Percentiles rank a stretch among this genome's conserved stretches.
These are phyloP conservation scores for Rhopilema esculentum DNA, from an alignment of 30 jellyfish, hydroid and myxozoan genomes.

Conservation along the genomic window DNA sequence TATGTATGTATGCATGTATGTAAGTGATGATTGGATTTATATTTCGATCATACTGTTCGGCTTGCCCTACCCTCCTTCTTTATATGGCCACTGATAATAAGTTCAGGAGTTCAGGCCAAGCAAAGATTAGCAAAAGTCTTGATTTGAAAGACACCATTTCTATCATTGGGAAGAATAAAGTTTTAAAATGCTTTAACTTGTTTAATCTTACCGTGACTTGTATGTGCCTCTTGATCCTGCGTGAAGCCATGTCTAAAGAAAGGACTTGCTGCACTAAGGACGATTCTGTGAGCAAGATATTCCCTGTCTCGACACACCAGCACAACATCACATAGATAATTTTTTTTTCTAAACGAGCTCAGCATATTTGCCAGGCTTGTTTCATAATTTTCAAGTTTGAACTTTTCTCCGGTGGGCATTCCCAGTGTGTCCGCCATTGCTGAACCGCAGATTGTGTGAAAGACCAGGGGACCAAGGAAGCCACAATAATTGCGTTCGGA, in stretches of 20 bases:
- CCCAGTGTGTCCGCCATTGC: conserved; percentile 78
- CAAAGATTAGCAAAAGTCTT: no score
- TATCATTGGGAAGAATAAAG: neutral
- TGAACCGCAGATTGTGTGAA: neutral
- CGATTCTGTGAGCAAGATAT: conserved; percentile 89
- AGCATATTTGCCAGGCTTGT: conserved; percentile 76
- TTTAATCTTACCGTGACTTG: conserved; percentile 68
- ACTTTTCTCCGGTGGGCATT: conserved; percentile 72
- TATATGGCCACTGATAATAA: no score
- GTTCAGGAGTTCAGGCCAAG: no score
- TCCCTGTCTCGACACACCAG: conserved; percentile 81
- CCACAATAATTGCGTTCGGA: neutral
- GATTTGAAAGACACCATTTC: no score
- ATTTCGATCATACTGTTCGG: no score
- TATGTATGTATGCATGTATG: no score
- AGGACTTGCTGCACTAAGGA: conserved; percentile 96
- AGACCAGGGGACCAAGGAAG: neutral
- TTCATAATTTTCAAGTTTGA: conserved; percentile 75
- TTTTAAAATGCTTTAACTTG: neutral
- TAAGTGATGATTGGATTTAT: no score
- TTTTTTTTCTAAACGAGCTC: conserved; percentile 77
- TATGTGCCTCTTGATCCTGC: conserved; percentile 48
- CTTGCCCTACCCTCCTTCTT: no score
- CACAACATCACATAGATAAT: conserved; percentile 89
- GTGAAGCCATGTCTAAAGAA: conserved; percentile 74